Percentiles rank a stretch among this genome's conserved stretches.
phyloP scores from a whole-genome alignment of 2,888 invertebrate species.

The Cyclophora punctaria region DNA sequence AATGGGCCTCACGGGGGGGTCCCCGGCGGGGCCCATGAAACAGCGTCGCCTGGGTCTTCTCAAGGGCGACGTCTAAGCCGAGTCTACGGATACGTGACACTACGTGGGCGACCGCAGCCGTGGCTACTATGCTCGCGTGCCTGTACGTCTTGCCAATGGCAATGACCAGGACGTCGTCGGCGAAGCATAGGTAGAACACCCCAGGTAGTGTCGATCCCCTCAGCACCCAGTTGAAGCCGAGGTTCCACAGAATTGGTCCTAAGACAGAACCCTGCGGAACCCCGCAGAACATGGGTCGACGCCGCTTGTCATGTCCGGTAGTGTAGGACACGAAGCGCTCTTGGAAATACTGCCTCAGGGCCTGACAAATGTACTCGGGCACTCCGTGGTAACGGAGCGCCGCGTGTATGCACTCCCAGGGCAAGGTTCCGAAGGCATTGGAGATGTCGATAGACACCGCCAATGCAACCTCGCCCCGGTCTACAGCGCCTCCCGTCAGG shows the following conservation, averaged over 20 bases:
- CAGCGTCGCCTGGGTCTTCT: background rate
- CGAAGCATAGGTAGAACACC: background rate
- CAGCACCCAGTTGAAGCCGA: slow-evolving; percentile 9
- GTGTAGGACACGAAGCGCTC: background rate
- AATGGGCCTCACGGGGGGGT: no score
- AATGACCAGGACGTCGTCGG: slow-evolving; percentile 1
- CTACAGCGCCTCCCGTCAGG: slow-evolving; percentile 3
- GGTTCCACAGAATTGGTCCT: slow-evolving; percentile 14
- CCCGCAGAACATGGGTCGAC: background rate
- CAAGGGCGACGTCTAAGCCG: slow-evolving; percentile 1
- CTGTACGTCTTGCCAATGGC: slow-evolving; percentile 3
- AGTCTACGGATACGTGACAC: no score
- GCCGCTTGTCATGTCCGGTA: no score
- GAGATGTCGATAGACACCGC: slow-evolving; percentile 18
- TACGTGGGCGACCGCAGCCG: no score
- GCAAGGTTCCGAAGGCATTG: slow-evolving; percentile 22
- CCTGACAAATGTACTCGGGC: slow-evolving; percentile 6
- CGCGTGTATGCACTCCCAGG: slow-evolving; percentile 16
- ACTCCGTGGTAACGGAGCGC: slow-evolving; percentile 15
- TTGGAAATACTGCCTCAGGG: background rate
- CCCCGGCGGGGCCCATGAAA: no score
- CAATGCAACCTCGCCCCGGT: slow-evolving; percentile 2
- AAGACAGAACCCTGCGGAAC: slow-evolving; percentile 16
- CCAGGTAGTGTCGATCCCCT: background rate
- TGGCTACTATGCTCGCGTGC: background rate